Evolutionary conservation across 1,140 invertebrate species (phyloP), one percentile per base, ranked within the genome.

Genomic region (Leguminivora glycinivorella): DNA sequence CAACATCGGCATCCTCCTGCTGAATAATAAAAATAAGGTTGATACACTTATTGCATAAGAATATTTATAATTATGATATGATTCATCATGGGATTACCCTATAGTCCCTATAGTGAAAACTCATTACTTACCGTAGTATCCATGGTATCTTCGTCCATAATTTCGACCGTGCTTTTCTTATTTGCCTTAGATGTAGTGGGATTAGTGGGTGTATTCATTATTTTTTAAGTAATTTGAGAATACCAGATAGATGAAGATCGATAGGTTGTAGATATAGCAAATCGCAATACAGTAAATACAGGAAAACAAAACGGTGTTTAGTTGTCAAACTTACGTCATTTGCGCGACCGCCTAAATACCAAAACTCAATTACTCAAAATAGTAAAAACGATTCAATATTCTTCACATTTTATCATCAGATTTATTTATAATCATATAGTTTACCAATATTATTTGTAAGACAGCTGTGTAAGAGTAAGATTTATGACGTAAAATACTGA

Each of bases 121-220:
- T 3, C 0, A n/a, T n/a, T n/a, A n/a, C n/a, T 63, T 63, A 63
- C 58, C 58, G 58, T 29, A 14, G 17, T 63, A 17, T 63, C 58
- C 58, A 63, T 63, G 14, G 25, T 31, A 63, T 63, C 58, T 31
- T 63, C 58, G 58, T 63, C 58, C 58, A 63, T 63, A 63, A 19
- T 63, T 63, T 63, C 58, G n/a, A 63, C 58, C 25, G 58, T 63
- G 24, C 22, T 58, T 63, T 29, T 63, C 26, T 63, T 63, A 12
- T 29, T 63, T 34, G 26, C 14, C 26, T 4, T 63, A 14, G 58
- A 31, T 31, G 58, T 22, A 10, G 47, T 9, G 2, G 47, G 17
- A 43, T n/a, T 43, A 43, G 40, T 6, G 3, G 40, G 17, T 43
- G 40, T 43, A 38, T 38, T 38, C 34, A 38, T 38, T 38, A 38